Evolutionary conservation across 2,113 vertebrate genomes (phyloP).

Genomic region (Elaphurus davidianus): DNA sequence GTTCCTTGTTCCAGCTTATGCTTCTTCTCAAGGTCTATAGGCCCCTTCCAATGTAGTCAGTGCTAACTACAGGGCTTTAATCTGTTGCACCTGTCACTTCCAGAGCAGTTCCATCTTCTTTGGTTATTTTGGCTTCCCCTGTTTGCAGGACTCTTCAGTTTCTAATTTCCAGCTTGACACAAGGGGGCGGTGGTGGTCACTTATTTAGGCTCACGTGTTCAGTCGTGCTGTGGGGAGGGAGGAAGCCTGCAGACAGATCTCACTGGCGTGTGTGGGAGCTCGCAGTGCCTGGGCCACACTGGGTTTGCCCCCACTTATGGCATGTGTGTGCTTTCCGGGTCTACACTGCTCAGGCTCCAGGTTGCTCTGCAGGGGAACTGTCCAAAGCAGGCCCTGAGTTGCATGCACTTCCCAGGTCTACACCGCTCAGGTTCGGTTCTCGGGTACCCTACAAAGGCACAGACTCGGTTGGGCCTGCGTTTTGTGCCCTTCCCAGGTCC

Average conservation of each 20-base stretch:
- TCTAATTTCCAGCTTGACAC: not conserved
- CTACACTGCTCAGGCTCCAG: not conserved
- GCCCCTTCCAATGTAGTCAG: not conserved
- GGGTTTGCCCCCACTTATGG: fast-evolving
- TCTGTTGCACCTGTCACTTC: not conserved
- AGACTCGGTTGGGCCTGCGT: not conserved
- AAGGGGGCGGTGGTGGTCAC: not conserved
- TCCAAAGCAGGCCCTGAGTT: not conserved
- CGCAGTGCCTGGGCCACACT: fast-evolving
- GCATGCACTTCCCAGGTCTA: not conserved
- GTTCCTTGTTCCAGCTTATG: not conserved
- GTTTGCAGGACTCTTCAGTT: not conserved
- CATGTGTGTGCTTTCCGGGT: not conserved
- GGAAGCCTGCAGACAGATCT: not conserved
- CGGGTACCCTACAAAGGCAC: not conserved
- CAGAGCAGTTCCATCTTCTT: not conserved
- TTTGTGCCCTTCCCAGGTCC: not conserved
- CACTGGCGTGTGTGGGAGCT: not conserved
- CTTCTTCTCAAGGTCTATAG: not conserved
- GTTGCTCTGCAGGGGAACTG: not conserved
- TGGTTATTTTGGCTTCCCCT: not conserved
- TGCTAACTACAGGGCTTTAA: not conserved
- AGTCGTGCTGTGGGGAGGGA: not conserved
- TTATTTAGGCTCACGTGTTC: not conserved
- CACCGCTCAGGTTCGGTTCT: not conserved